These are phyloP conservation scores for Discoglossus pictus DNA, from an alignment of 2,797 vertebrate genomes.

Conservation along the genomic window DNA sequence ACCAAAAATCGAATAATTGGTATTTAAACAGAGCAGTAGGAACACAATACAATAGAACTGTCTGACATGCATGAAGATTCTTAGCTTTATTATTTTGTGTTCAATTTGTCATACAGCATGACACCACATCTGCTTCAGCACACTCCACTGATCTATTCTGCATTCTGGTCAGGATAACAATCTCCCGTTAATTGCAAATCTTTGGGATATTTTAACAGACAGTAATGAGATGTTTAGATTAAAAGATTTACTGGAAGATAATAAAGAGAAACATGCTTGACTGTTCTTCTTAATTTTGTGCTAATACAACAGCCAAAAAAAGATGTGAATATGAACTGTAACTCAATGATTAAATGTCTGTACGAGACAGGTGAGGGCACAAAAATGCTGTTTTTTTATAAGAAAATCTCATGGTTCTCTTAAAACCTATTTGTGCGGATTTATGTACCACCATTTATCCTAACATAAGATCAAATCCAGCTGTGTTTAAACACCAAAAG, in stretches of 20 bases:
- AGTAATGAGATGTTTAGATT: conserved; percentile 80
- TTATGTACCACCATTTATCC: not conserved
- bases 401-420: not conserved
- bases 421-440: not conserved
- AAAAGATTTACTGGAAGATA: conserved; percentile 78
- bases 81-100: not conserved
- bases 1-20: too few relatives aligned
- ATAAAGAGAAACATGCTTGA: conserved; percentile 76
- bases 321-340: conserved; percentile 60
- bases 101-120: not conserved
- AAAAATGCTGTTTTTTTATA: not conserved
- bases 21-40: too few relatives aligned
- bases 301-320: conserved; percentile 65
- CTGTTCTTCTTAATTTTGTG: conserved; percentile 63
- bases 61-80: too few relatives aligned
- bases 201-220: conserved; percentile 70
- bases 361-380: conserved; percentile 31
- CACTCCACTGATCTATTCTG: conserved; percentile 18
- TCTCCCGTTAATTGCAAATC: conserved; percentile 46
- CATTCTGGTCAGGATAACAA: conserved; percentile 41
- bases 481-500: not conserved
- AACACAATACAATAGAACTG: too few relatives aligned
- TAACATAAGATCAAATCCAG: too few relatives aligned
- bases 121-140: conserved; percentile 9
- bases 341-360: conserved; percentile 54